Evolutionary conservation across 2,888 invertebrate genomes (phyloP).

Genomic region (Ophion ventricosus): DNA sequence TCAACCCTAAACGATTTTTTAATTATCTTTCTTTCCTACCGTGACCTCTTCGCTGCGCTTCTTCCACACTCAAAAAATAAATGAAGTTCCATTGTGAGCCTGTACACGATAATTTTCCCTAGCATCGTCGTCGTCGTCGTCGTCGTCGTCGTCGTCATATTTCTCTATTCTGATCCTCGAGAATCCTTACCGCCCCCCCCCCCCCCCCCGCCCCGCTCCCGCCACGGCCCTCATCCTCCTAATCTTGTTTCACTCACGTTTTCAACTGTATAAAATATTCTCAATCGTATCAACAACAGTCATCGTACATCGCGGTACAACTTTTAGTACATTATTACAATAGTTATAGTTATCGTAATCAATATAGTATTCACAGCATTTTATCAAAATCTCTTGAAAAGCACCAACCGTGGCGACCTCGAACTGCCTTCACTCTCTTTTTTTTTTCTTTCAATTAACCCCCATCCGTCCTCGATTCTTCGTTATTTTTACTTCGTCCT

Average conservation of each 20-base stretch:
- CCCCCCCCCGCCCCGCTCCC: slow-evolving; percentile 70
- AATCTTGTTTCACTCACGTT: slow-evolving; percentile 71
- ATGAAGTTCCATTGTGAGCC: slow-evolving; percentile 35
- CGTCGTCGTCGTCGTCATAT: slow-evolving; percentile 9
- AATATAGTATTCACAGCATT: slow-evolving; percentile 84
- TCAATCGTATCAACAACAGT: slow-evolving; percentile 83
- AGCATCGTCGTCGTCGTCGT: slow-evolving; percentile 25
- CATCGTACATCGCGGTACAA: slow-evolving; percentile 82
- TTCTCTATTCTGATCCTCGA: slow-evolving; percentile 24
- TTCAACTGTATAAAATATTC: slow-evolving; percentile 83
- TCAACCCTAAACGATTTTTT: slow-evolving; percentile 29
- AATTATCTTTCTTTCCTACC: background rate
- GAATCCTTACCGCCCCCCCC: slow-evolving; percentile 39
- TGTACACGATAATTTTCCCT: slow-evolving; percentile 30
- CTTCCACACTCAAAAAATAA: slow-evolving; percentile 14
- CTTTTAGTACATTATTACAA: slow-evolving; percentile 82
- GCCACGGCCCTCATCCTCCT: slow-evolving; percentile 67
- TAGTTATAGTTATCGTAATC: slow-evolving; percentile 81
- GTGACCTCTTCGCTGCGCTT: slow-evolving; percentile 22
- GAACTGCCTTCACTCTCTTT: slow-evolving; percentile 55
- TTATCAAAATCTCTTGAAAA: slow-evolving; percentile 83
- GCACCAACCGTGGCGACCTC: slow-evolving; percentile 74
- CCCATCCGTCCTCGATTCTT: slow-evolving; percentile 22
- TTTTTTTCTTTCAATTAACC: slow-evolving; percentile 38
- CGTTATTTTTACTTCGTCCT: slow-evolving; percentile 15